Conservation (phyloP, 1,140 invertebrate genomes). For the Diplogasteroides magnus region DNA sequence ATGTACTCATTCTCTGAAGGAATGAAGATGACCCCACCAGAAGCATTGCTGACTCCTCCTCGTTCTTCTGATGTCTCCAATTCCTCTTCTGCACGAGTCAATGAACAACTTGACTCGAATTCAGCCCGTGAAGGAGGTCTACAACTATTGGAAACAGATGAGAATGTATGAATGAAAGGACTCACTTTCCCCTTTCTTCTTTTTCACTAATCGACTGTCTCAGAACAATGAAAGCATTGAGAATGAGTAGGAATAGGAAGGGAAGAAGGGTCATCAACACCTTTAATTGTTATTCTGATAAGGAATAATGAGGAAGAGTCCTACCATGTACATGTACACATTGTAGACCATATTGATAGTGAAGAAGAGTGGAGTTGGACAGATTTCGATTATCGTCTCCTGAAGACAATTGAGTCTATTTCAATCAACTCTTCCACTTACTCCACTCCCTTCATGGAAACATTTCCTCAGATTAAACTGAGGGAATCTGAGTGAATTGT, state of each 20-base stretch:
- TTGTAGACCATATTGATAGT: conserved; percentile 52
- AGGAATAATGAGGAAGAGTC: conserved; percentile 4
- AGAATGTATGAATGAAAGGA: no score
- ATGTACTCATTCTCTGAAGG: neutral
- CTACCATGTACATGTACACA: conserved; percentile 51
- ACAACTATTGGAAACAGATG: no score
- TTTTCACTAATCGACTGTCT: conserved; percentile 28
- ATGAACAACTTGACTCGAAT: neutral
- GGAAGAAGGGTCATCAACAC: conserved; percentile 52
- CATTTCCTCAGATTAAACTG: conserved; percentile 53
- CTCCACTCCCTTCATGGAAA: conserved; percentile 49
- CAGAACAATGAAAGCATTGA: conserved; percentile 48
- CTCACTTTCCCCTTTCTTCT: neutral
- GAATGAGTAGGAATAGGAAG: conserved; percentile 47
- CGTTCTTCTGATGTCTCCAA: neutral
- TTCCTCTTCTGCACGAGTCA: neutral
- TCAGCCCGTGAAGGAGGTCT: no score
- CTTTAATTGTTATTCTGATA: no score
- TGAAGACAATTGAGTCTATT: conserved; percentile 24
- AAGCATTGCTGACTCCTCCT: conserved; percentile 3
- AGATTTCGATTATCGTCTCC: conserved; percentile 53
- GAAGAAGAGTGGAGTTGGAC: conserved; percentile 50
- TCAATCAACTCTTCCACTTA: conserved; percentile 13
- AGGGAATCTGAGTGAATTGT: conserved; percentile 53
- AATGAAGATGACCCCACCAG: no score